A percentile compares a stretch with the other conserved stretches of the same genome.
Conservation (phyloP, 2,113 vertebrate species). For the Malurus elegans region DNA sequence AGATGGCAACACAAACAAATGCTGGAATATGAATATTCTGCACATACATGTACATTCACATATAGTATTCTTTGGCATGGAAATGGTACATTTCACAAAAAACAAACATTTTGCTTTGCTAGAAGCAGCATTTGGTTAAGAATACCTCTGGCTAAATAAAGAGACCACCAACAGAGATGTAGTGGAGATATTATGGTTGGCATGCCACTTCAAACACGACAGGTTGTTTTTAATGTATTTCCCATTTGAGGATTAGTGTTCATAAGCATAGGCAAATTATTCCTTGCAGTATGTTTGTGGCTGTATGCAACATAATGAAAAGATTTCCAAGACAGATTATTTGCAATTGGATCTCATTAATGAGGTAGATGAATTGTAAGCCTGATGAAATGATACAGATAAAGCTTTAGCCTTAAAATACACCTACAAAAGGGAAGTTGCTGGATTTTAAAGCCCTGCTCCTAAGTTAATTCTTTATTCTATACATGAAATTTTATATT, state of each 20-base stretch:
- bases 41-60: neutral
- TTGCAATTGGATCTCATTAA: slow-evolving; percentile 12
- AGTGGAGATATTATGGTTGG: neutral
- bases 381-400: neutral
- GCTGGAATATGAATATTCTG: neutral
- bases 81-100: neutral
- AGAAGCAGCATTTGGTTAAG: neutral
- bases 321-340: neutral
- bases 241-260: neutral
- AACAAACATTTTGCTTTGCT: neutral
- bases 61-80: neutral
- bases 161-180: neutral
- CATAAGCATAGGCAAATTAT: neutral
- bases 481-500: neutral
- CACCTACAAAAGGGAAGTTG: neutral
- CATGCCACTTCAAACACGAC: neutral
- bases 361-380: neutral
- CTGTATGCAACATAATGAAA: neutral
- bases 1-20: neutral
- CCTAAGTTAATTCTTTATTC: neutral
- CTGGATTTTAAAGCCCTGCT: neutral
- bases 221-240: slow-evolving; percentile 13
- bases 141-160: neutral
- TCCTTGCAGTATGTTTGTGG: neutral
- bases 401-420: neutral